Evolutionary conservation across 1,140 invertebrate genomes (phyloP).

Genomic region (Brachionus manjavacas): DNA sequence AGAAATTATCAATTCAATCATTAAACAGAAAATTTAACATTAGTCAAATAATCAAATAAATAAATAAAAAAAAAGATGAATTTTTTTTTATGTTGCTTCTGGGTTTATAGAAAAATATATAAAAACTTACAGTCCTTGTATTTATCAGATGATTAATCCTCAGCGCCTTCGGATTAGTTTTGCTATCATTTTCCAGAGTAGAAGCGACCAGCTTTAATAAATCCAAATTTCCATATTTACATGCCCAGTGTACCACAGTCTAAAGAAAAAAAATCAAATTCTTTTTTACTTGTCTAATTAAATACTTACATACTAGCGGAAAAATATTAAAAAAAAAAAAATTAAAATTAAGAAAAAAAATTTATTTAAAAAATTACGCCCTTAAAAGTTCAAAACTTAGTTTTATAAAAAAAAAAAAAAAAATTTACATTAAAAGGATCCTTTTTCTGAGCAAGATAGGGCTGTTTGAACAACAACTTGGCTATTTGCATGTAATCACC

Average conservation of each 20-base stretch:
- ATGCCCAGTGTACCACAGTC: slow-evolving; percentile 40
- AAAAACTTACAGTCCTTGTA: slow-evolving; percentile 16
- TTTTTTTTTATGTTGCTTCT: neutral
- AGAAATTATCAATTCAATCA: neutral
- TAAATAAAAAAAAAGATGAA: neutral
- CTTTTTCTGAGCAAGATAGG: slow-evolving; percentile 39
- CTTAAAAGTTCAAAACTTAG: neutral
- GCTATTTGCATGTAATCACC: slow-evolving; percentile 31
- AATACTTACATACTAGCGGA: slow-evolving; percentile 31
- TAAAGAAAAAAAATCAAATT: neutral
- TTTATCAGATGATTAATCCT: slow-evolving; percentile 34
- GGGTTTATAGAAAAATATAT: neutral
- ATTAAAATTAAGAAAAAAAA: neutral
- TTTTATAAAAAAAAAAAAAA: neutral
- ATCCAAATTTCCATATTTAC: slow-evolving; percentile 36
- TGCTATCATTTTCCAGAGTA: slow-evolving; percentile 22
- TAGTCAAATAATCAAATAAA: too few relatives aligned
- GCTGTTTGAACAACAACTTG: slow-evolving; percentile 28
- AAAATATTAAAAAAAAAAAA: neutral
- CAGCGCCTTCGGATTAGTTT: slow-evolving; percentile 7
- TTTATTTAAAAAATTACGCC: neutral
- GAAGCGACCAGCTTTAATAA: slow-evolving; percentile 25
- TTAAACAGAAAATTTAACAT: too few relatives aligned
- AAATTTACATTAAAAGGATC: slow-evolving; percentile 41
- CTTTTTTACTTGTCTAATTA: neutral